Conservation (phyloP, 1,140 invertebrate genomes). For the Polyergus mexicanus region DNA sequence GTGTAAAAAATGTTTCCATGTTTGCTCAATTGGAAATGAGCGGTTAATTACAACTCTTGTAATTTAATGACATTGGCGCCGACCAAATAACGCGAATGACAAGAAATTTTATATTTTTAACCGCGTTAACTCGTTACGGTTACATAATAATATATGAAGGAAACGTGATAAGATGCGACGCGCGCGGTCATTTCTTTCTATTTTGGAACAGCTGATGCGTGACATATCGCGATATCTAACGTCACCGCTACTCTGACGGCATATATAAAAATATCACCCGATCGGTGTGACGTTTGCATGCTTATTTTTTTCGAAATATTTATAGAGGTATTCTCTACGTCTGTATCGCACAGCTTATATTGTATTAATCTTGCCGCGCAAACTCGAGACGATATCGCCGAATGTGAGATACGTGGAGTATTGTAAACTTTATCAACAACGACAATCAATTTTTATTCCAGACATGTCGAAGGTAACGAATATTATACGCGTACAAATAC, state of each 20-base stretch:
- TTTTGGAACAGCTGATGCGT: not conserved
- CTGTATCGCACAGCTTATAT: not conserved
- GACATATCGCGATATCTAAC: not conserved
- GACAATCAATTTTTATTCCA: constrained; percentile 53
- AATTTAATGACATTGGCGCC: not conserved
- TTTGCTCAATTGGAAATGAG: not conserved
- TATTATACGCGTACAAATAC: constrained; percentile 19
- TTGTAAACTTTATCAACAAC: constrained; percentile 53
- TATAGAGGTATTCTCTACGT: not conserved
- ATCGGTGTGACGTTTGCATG: not conserved
- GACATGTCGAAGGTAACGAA: constrained; percentile 19
- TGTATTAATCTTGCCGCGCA: constrained; percentile 18
- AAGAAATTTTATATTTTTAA: not conserved
- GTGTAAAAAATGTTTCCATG: not conserved
- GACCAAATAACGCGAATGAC: not conserved
- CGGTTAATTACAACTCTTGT: constrained; percentile 1
- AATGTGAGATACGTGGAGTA: not conserved
- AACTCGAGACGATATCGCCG: constrained; percentile 17
- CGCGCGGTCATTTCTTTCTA: not conserved
- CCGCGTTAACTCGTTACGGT: not conserved
- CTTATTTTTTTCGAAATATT: constrained; percentile 9
- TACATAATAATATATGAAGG: constrained; percentile 3
- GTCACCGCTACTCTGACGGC: not conserved
- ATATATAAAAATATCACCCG: not conserved
- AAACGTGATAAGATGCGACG: constrained; percentile 1